Evolutionary conservation across 2,888 invertebrate species (phyloP).

Genomic region (Schizaphis graminum): DNA sequence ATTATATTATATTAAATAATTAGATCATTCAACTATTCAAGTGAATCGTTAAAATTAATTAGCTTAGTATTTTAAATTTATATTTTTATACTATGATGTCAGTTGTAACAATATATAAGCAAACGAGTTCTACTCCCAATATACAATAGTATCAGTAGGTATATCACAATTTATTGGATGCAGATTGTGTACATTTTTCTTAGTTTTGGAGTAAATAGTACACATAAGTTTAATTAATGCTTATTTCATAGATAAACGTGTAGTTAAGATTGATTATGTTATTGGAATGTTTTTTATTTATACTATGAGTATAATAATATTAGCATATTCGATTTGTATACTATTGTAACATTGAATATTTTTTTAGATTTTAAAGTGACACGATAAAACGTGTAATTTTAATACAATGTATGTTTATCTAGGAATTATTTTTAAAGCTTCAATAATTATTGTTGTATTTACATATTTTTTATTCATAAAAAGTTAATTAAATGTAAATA

Average conservation of each 20-base stretch:
- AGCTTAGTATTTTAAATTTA: not conserved
- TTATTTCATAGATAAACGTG: not conserved
- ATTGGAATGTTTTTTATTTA: not conserved
- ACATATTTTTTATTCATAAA: not conserved
- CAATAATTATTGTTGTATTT: not conserved
- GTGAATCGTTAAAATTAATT: not conserved
- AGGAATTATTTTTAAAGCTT: not conserved
- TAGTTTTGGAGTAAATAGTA: not conserved
- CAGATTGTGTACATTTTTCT: not conserved
- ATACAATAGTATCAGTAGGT: not conserved
- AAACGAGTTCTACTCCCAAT: not conserved
- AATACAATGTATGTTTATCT: not conserved
- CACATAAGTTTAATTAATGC: not conserved
- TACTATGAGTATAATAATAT: not conserved
- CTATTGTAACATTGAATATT: not conserved
- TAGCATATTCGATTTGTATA: not conserved
- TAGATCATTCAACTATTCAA: not conserved
- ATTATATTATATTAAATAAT: not conserved
- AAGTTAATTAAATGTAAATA: not conserved
- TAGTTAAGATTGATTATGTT: not conserved
- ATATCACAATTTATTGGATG: not conserved
- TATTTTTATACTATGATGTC: not conserved
- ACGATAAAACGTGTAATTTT: not conserved
- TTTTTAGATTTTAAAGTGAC: not conserved
- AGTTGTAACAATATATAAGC: not conserved